A percentile compares a stretch with the other conserved stretches of the same genome.
phyloP scores from a whole-genome alignment of 1,140 invertebrate species.

The Dendroctonus valens region DNA sequence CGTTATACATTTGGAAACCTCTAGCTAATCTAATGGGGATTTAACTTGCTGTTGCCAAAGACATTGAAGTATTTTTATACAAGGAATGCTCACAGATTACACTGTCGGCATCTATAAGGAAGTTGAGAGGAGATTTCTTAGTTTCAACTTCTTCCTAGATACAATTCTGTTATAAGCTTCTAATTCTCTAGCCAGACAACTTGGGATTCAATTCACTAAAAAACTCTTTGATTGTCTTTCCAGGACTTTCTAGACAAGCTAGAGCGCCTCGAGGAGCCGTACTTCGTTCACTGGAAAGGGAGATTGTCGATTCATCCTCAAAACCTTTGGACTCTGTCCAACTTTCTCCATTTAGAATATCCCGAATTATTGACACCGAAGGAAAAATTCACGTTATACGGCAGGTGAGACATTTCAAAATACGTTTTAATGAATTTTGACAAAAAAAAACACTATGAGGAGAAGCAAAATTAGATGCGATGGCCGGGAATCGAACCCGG shows the following conservation, averaged over 20 bases:
- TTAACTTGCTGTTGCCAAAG: too few species aligned
- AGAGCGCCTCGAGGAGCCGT: conserved; percentile 57
- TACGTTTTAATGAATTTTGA: too few species aligned
- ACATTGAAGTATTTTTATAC: too few species aligned
- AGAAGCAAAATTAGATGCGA: conserved; percentile 56
- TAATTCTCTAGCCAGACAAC: too few species aligned
- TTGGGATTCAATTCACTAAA: too few species aligned
- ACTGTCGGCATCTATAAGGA: too few species aligned
- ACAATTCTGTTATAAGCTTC: too few species aligned
- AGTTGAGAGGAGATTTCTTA: too few species aligned
- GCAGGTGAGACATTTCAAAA: conserved; percentile 51
- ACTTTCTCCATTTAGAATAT: conserved; percentile 70
- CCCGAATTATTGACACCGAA: conserved; percentile 68
- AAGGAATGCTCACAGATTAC: too few species aligned
- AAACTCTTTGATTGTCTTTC: too few species aligned
- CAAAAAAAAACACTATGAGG: background rate
- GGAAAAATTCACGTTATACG: conserved; percentile 69
- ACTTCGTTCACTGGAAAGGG: conserved; percentile 56
- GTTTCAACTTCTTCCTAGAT: too few species aligned
- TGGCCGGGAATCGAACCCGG: conserved; percentile 93
- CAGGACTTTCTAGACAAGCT: conserved; percentile 55
- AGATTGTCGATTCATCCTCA: conserved; percentile 53
- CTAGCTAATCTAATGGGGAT: background rate
- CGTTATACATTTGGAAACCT: too few species aligned
- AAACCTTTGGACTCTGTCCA: conserved; percentile 58